phyloP scores from a whole-genome alignment of 2,888 invertebrate species.

The Drosophila rellima region DNA sequence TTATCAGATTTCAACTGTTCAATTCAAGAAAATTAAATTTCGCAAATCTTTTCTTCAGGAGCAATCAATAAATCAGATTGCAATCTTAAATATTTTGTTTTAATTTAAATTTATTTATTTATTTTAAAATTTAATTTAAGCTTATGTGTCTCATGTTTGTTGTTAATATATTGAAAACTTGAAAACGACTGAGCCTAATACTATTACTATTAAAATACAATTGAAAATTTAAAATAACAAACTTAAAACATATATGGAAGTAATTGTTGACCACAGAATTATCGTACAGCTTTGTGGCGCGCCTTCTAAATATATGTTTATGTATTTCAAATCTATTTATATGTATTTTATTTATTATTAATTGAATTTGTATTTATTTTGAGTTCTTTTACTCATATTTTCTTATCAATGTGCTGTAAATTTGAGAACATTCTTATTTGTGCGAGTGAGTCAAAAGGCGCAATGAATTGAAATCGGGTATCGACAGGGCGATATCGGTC shows the following conservation, averaged over 20 bases:
- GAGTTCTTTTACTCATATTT: constrained; percentile 4
- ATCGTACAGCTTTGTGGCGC: background rate
- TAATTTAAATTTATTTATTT: too few species aligned
- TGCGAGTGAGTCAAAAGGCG: constrained; percentile 21
- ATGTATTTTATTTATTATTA: background rate
- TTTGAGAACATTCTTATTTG: constrained; percentile 27
- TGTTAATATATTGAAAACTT: too few species aligned
- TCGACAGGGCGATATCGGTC: constrained; percentile 42
- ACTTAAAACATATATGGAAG: too few species aligned
- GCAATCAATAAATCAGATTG: too few species aligned
- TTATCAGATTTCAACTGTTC: background rate
- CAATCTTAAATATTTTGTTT: too few species aligned
- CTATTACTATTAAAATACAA: too few species aligned
- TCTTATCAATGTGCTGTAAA: constrained; percentile 39
- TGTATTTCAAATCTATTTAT: background rate
- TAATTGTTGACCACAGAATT: background rate
- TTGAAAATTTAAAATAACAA: too few species aligned
- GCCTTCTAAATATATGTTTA: background rate
- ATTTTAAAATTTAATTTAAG: too few species aligned
- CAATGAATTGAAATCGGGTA: constrained; percentile 3
- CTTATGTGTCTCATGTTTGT: too few species aligned
- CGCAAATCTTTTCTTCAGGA: too few species aligned
- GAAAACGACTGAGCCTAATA: too few species aligned
- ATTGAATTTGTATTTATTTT: constrained; percentile 2
- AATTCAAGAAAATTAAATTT: too few species aligned